Evolutionary conservation across 1,140 invertebrate species (phyloP).

Genomic region (Lysiphlebus fabarum): DNA sequence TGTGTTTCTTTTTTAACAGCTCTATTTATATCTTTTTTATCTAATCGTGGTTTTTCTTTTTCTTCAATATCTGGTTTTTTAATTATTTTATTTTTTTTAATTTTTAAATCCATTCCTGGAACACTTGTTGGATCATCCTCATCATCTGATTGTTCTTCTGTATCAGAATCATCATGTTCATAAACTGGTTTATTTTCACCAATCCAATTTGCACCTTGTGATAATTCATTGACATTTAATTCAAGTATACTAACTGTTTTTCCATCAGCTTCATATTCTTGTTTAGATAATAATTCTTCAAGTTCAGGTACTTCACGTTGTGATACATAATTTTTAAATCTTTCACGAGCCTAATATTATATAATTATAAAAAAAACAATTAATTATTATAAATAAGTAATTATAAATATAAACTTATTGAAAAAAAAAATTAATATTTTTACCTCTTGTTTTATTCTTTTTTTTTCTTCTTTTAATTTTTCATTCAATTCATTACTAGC

Average conservation of each 20-base stretch:
- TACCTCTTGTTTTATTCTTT: constrained; percentile 69
- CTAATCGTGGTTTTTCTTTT: constrained; percentile 35
- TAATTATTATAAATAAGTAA: constrained; percentile 13
- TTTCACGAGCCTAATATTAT: constrained; percentile 59
- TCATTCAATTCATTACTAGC: constrained; percentile 67
- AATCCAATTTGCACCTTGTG: constrained; percentile 66
- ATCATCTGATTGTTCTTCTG: constrained; percentile 40
- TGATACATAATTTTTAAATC: constrained; percentile 63
- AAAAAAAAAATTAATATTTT: constrained; percentile 25
- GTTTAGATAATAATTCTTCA: constrained; percentile 62
- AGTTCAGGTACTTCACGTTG: constrained; percentile 65
- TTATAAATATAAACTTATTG: constrained; percentile 4
- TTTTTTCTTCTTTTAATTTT: constrained; percentile 71
- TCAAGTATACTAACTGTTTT: constrained; percentile 74
- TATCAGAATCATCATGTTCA: constrained; percentile 48
- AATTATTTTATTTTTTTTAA: constrained; percentile 23
- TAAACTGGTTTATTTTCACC: constrained; percentile 63
- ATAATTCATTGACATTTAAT: constrained; percentile 63
- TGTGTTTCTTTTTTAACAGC: constrained; percentile 65
- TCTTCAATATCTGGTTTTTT: constrained; percentile 19
- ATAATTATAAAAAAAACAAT: constrained; percentile 17
- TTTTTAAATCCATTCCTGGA: constrained; percentile 60
- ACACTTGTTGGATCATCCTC: constrained; percentile 48
- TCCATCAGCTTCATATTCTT: constrained; percentile 69
- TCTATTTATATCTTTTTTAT: constrained; percentile 64